phyloP scores from a whole-genome alignment of 2,888 invertebrate species.

The Diachrysia chrysitis region DNA sequence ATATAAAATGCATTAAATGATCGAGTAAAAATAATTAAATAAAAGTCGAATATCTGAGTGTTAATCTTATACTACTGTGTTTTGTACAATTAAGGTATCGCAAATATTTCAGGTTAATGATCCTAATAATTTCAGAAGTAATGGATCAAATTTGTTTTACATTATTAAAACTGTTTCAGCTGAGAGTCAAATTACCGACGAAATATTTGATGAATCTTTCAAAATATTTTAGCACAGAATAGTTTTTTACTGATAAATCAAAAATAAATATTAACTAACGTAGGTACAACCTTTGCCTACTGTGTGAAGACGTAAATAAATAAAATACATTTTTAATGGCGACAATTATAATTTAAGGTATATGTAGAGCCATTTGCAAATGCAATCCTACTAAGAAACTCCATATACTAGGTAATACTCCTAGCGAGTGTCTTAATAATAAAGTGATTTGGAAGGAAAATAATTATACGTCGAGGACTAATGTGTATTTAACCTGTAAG shows the following conservation, averaged over 20 bases:
- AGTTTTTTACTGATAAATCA: too few species aligned
- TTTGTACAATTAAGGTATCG: neutral
- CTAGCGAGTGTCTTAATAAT: slow-evolving; percentile 1
- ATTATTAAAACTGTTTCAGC: slow-evolving; percentile 42
- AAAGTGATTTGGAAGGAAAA: neutral
- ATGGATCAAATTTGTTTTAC: slow-evolving; percentile 13
- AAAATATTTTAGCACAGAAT: neutral
- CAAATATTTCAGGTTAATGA: slow-evolving; percentile 23
- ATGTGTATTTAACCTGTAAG: slow-evolving; percentile 1
- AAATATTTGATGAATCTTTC: neutral
- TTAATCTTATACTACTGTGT: neutral
- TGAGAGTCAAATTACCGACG: neutral
- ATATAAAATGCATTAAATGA: too few species aligned
- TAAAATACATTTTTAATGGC: slow-evolving; percentile 1
- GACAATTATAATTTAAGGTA: neutral
- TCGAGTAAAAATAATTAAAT: neutral
- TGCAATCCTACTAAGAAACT: neutral
- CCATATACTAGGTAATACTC: too few species aligned
- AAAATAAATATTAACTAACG: too few species aligned
- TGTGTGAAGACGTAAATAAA: neutral
- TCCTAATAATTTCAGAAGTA: slow-evolving; percentile 34
- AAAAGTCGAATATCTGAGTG: neutral
- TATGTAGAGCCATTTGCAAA: too few species aligned
- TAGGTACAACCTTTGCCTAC: too few species aligned
- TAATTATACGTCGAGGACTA: neutral